Conservation (phyloP, 2,113 vertebrate genomes). For the Edolisoma coerulescens region DNA sequence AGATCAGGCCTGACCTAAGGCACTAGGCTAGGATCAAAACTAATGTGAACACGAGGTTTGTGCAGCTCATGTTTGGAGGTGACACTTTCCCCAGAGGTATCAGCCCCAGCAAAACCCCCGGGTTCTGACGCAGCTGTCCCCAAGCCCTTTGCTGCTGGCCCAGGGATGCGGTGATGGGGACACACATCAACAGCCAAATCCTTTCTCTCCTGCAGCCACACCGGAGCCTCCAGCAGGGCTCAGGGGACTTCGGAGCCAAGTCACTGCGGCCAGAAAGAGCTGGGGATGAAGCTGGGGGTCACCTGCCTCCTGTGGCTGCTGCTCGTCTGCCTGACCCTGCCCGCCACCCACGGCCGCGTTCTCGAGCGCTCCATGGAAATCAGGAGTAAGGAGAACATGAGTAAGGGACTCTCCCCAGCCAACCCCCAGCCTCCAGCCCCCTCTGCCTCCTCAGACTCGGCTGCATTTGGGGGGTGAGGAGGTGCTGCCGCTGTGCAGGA, state of each 20-base stretch:
- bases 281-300: slow-evolving; percentile 45
- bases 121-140: not conserved
- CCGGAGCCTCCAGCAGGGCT: not conserved
- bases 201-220: not conserved
- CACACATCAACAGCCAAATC: not conserved
- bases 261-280: accelerated
- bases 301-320: slow-evolving; percentile 69
- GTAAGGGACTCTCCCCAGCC: not conserved
- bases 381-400: slow-evolving; percentile 71
- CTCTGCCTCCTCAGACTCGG: not conserved
- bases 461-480: not conserved
- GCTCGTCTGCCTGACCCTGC: slow-evolving; percentile 59
- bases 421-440: not conserved
- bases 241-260: not conserved
- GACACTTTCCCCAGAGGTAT: not conserved
- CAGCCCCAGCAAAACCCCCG: not conserved
- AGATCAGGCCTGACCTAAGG: not conserved
- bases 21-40: not conserved
- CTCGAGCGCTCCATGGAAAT: slow-evolving; percentile 60
- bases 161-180: not conserved
- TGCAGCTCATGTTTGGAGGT: not conserved
- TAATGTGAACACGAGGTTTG: accelerated
- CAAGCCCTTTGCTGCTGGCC: not conserved
- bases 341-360: not conserved
- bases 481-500: not conserved